Conservation (phyloP, 1,140 invertebrate genomes). For the Lasaia peninsularis region DNA sequence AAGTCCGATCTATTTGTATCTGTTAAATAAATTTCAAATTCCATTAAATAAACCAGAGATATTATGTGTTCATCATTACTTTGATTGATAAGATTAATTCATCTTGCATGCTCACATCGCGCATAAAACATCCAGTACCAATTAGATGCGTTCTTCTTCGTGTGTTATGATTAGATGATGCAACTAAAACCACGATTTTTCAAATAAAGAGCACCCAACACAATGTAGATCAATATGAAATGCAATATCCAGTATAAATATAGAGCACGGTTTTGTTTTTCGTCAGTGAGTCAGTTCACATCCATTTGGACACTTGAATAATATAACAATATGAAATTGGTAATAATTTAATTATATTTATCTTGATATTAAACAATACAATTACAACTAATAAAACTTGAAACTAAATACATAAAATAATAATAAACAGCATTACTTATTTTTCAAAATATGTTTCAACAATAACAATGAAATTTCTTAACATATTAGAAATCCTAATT, state of each 20-base stretch:
- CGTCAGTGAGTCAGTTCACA: slow-evolving; percentile 45
- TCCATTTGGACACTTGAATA: slow-evolving; percentile 31
- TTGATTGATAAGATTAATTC: too few species aligned
- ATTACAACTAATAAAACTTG: not conserved
- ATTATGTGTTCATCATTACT: too few species aligned
- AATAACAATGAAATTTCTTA: too few species aligned
- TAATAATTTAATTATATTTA: slow-evolving; percentile 28
- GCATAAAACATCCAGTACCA: slow-evolving; percentile 45
- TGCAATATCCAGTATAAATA: slow-evolving; percentile 59
- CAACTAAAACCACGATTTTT: slow-evolving; percentile 48
- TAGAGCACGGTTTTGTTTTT: slow-evolving; percentile 38
- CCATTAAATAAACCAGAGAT: too few species aligned
- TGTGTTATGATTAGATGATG: slow-evolving; percentile 46
- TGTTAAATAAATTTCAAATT: too few species aligned
- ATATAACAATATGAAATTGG: slow-evolving; percentile 57
- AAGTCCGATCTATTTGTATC: too few species aligned
- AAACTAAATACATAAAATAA: too few species aligned
- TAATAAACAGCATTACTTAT: too few species aligned
- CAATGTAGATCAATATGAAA: slow-evolving; percentile 56
- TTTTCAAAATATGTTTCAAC: too few species aligned
- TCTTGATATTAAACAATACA: not conserved
- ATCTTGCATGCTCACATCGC: slow-evolving; percentile 10
- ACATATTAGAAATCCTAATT: too few species aligned
- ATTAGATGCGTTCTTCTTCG: slow-evolving; percentile 51
- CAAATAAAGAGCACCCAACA: slow-evolving; percentile 40